Conservation (phyloP, 2,888 invertebrate species). For the Agrochola lota region DNA sequence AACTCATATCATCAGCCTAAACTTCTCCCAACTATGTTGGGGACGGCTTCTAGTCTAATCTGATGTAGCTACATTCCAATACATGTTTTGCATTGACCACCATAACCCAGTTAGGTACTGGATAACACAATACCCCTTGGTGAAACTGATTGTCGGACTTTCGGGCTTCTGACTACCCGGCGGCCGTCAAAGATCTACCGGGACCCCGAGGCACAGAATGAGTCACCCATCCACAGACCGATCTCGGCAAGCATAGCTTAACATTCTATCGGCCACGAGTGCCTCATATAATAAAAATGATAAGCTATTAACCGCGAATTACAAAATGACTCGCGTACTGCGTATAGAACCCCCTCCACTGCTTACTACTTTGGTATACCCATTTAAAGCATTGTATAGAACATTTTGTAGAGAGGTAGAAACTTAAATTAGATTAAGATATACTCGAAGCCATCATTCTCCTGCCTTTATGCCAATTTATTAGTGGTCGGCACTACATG, state of each 20-base stretch:
- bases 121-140: too few species aligned
- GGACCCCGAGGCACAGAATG: neutral
- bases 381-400: too few species aligned
- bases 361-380: too few species aligned
- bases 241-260: neutral
- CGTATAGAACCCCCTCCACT: neutral
- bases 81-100: neutral
- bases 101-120: neutral
- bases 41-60: neutral
- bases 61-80: neutral
- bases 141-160: neutral
- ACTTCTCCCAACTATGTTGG: neutral
- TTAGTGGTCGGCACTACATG: too few species aligned
- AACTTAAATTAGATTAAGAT: too few species aligned
- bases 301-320: neutral
- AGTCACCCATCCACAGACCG: neutral
- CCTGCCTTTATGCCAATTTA: too few species aligned
- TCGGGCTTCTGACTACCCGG: neutral
- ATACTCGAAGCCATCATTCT: too few species aligned
- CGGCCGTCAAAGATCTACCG: neutral
- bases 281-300: too few species aligned
- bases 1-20: neutral
- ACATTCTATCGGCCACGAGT: too few species aligned
- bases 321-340: neutral
- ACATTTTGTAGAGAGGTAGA: too few species aligned